Conservation (phyloP, 2,113 vertebrate species). For the Lagopus leucura region DNA sequence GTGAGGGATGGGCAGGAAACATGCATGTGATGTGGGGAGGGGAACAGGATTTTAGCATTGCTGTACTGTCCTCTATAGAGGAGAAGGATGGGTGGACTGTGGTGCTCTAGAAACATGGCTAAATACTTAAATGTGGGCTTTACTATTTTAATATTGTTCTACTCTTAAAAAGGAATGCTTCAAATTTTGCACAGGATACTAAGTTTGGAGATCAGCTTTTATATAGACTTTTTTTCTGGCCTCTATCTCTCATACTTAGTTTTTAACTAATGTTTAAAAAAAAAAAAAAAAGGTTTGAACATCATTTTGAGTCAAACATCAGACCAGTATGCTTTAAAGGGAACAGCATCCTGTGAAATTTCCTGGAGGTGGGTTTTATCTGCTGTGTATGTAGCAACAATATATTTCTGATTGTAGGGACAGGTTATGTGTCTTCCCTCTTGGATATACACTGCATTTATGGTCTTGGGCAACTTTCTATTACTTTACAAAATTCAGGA, state of each 20-base stretch:
- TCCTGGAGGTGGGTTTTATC: neutral
- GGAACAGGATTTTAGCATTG: neutral
- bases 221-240: neutral
- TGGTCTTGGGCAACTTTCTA: neutral
- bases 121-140: neutral
- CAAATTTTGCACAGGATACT: neutral
- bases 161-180: constrained; percentile 47
- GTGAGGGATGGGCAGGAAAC: neutral
- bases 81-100: neutral
- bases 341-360: neutral
- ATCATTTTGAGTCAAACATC: neutral
- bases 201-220: neutral
- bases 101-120: neutral
- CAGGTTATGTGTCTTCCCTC: neutral
- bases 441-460: neutral
- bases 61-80: neutral
- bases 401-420: neutral
- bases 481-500: neutral
- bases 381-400: neutral
- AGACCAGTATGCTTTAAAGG: neutral
- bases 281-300: neutral
- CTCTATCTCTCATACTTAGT: neutral
- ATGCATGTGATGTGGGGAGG: neutral
- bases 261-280: neutral
- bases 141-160: neutral